phyloP scores from a whole-genome alignment of 2,113 vertebrate species.

The Lamprotornis superbus region DNA sequence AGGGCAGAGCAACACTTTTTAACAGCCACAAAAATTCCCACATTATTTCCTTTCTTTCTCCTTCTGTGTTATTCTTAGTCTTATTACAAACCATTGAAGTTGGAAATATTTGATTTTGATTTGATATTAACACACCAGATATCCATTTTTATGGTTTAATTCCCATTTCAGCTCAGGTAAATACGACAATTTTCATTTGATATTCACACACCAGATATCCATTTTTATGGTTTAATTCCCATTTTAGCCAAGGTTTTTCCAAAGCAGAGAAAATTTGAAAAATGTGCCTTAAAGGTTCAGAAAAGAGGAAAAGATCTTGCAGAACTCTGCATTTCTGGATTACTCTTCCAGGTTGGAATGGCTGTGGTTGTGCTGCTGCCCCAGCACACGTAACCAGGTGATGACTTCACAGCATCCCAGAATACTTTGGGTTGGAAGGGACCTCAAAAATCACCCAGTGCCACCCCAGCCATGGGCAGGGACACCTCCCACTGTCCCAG shows the following conservation, averaged over 20 bases:
- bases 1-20: not conserved
- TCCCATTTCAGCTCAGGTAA: not conserved
- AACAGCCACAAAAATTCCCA: not conserved
- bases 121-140: not conserved
- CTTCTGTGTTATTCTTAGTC: not conserved
- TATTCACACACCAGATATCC: not conserved
- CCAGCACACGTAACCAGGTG: fast-evolving
- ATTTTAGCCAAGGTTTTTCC: not conserved
- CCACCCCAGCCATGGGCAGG: not conserved
- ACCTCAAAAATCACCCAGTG: not conserved
- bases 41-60: not conserved
- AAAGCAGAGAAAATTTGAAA: not conserved
- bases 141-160: not conserved
- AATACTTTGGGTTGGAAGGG: not conserved
- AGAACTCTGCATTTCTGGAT: not conserved
- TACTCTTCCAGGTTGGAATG: not conserved
- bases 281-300: not conserved
- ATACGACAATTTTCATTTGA: not conserved
- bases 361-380: not conserved
- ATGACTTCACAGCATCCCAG: not conserved
- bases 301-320: not conserved
- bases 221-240: not conserved
- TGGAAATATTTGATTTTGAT: not conserved
- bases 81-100: not conserved
- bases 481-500: not conserved